Base-by-base conservation (phyloP, 2,888 invertebrate genomes). In the Cremastobaeus sp. region DNA sequence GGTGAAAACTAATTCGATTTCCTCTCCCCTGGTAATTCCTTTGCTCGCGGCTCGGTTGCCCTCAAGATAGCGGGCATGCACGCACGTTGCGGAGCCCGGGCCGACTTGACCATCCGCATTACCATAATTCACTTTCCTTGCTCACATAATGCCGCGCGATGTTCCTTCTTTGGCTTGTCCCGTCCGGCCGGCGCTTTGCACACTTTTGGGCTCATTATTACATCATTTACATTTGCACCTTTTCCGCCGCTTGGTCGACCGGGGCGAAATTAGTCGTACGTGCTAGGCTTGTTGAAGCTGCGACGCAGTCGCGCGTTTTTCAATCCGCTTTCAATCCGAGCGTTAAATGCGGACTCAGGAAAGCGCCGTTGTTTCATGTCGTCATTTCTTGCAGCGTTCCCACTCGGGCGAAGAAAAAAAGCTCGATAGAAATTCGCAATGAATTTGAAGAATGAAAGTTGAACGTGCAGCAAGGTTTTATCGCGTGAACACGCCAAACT, bases 101-200 rank as follows among this genome's bases (percentile, higher is more conserved):
- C 50, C 54, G 52, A 65, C 72, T 59, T 65, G 45, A 34, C 45
- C 59, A 41, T 52, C 45, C 55, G 54, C 66, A 73, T 73, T 68
- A 73, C 62, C 73, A 68, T 73, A 68, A 68, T 73, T 68, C 62
- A 68, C 64, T 62, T 68, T 62, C 52, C 73, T 66, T 55, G 66
- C 66, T 73, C 66, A 62, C 52, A 66, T 55, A 55, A 62, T 59
- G 55, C 52, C 57, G 35, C 50, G 50, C 57, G 60, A 57, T 64
- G 62, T 64, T 68, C 50, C 47, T 57, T 57, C 45, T 39, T 34
- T 71, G 35, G 35, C 55, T 48, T 39, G 54, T 14, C 54, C 54
- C 62, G 43, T 37, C 14, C 34, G 20, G 14, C 39, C 37, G 57
- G 52, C 39, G 60, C 20, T 62, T 68, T 55, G 55, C 45, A 32